Conservation (phyloP, 1,140 invertebrate species). For the silkworm (Bombyx mori) region ASM3026992v2 NC_085113.1:5480001-5480500, state of each 20-base stretch:
- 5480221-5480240: no score
- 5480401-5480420: conserved; percentile 57
- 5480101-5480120: conserved; percentile 48
- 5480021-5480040: conserved; percentile 8
- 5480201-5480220: no score
- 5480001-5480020: neutral
- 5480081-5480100: conserved; percentile 31
- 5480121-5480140: conserved; percentile 57
- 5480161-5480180: neutral
- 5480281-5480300: no score
- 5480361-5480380: neutral
- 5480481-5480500: conserved; percentile 52
- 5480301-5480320: no score
- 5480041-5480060: neutral
- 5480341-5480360: no score
- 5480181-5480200: neutral
- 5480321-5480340: no score
- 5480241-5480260: no score
- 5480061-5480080: conserved; percentile 18
- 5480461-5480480: conserved; percentile 53
- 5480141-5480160: conserved; percentile 31
- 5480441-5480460: conserved; percentile 58
- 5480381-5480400: conserved; percentile 59
- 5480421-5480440: conserved; percentile 54
- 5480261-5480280: no score